Conservation (phyloP, 2,888 invertebrate species). For the Salpingus planirostris region DNA sequence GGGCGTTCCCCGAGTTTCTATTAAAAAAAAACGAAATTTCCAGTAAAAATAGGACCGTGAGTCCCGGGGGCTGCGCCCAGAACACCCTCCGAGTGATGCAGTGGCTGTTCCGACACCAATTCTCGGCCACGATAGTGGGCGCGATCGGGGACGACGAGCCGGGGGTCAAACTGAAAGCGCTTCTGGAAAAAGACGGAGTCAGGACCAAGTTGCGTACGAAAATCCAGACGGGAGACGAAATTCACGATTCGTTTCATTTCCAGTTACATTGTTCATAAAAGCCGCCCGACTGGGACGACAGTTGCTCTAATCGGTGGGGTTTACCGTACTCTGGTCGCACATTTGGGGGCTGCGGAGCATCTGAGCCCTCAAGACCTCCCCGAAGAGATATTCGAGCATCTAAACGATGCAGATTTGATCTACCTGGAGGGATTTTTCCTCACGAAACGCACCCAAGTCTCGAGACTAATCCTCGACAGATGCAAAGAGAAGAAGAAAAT, state of each 20-base stretch:
- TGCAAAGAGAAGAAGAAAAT: constrained; percentile 35
- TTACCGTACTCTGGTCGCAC: constrained; percentile 45
- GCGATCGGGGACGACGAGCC: constrained; percentile 45
- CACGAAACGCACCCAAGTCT: constrained; percentile 42
- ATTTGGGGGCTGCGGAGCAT: constrained; percentile 47
- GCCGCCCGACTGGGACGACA: constrained; percentile 44
- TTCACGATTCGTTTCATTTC: constrained; percentile 7
- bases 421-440: constrained; percentile 54
- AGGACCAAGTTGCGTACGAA: constrained; percentile 37
- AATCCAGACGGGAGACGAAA: constrained; percentile 1
- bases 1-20: constrained; percentile 2
- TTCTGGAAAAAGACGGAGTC: constrained; percentile 39
- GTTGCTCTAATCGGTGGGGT: constrained; percentile 43
- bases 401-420: constrained; percentile 31
- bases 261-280: constrained; percentile 31
- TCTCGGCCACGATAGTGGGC: constrained; percentile 41
- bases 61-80: constrained; percentile 44
- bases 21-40: constrained; percentile 1
- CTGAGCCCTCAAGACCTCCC: constrained; percentile 34
- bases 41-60: constrained; percentile 25
- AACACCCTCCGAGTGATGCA: constrained; percentile 44
- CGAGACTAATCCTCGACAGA: constrained; percentile 40
- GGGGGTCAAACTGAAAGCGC: constrained; percentile 37
- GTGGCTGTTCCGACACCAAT: constrained; percentile 32
- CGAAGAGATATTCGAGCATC: constrained; percentile 17